Evolutionary conservation across 2,888 invertebrate genomes (phyloP).

Genomic region (Eupithecia pulchellata): DNA sequence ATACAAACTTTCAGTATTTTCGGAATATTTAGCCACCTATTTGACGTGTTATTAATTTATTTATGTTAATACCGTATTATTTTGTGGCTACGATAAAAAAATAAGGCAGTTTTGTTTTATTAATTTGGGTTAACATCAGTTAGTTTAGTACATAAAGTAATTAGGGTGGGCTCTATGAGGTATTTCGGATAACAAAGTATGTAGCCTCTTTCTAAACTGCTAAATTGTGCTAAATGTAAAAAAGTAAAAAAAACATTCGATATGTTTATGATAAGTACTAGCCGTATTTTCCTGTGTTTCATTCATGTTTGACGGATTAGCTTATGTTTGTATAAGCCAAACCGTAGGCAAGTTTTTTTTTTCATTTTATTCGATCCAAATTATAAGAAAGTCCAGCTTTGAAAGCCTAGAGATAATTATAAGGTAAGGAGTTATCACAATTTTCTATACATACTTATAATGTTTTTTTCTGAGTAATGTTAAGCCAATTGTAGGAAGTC

Average conservation of each 20-base stretch:
- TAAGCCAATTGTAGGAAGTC: neutral
- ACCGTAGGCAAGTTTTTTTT: neutral
- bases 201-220: slow-evolving; percentile 1
- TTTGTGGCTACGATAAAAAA: too few relatives aligned
- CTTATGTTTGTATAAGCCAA: neutral
- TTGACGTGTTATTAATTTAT: neutral
- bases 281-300: too few relatives aligned
- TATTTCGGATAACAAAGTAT: neutral
- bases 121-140: neutral
- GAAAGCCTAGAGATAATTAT: neutral
- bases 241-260: neutral
- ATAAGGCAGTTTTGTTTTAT: neutral
- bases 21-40: too few relatives aligned
- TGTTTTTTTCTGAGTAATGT: neutral
- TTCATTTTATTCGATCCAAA: neutral
- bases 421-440: neutral
- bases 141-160: neutral
- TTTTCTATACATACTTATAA: too few relatives aligned
- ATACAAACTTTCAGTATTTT: too few relatives aligned
- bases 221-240: neutral
- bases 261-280: slow-evolving; percentile 9
- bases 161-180: slow-evolving; percentile 9
- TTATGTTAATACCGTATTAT: too few relatives aligned
- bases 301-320: too few relatives aligned
- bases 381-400: neutral